Base-by-base conservation (phyloP, 1,140 invertebrate species). In the Drosophila ohnishii region DNA sequence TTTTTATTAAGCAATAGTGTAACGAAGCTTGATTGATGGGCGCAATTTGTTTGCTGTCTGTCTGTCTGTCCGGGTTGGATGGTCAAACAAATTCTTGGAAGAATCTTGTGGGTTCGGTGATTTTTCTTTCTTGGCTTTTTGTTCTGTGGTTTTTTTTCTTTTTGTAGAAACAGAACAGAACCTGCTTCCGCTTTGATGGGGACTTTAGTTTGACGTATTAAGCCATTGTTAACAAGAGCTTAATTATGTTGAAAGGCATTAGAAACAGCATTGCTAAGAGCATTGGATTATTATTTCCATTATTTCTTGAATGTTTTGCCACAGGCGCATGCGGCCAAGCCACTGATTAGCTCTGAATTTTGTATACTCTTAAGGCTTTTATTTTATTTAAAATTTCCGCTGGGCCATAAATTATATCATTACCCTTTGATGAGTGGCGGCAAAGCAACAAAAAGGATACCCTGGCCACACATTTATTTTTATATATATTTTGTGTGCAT, bases 171-270 rank as follows among this genome's bases (percentile, higher is more conserved):
- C 19, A 16, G 47, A 65, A 76, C 7, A 76, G 47, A 72, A 77
- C 66, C 47, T 62, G 74, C 83, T 86, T 86, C 83, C 83, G 83
- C 78, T 57, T 60, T 61, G 8, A 9, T 5, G 32, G 45, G 48
- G 40, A 58, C 56, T 57, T 44, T 64, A 42, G 62, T 58, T 48
- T 61, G 82, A 81, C 74, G 64, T 64, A 64, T 50, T 82, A 47
- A 67, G 60, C 50, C 59, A 73, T 76, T 80, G 65, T 71, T 81
- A 80, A 77, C 69, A 78, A 82, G 80, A 70, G 69, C 85, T 82
- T 71, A 86, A 86, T 81, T 75, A 75, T 86, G 70, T 71, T 64
- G 61, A 42, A 42, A 34, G 61, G 50, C 56, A 50, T 56, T 59
- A 53, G 47, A 65, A 50, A 40, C 32, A n/a, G 45, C 63, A 73